These are phyloP conservation scores for Champsocephalus gunnari DNA, from an alignment of 2,797 vertebrate species.

Conservation along the genomic window DNA sequence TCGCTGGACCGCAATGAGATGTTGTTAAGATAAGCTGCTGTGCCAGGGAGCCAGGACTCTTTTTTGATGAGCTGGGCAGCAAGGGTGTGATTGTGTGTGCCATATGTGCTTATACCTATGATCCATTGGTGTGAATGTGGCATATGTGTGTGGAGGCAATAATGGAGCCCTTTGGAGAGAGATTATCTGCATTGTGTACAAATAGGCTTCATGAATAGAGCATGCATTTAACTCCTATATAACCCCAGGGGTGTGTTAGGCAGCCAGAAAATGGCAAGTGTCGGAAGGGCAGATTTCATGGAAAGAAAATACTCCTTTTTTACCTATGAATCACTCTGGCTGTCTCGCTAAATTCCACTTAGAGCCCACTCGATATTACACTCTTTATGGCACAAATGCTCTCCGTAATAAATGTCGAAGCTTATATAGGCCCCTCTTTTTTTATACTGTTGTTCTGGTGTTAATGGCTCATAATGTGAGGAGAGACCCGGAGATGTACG, in stretches of 20 bases:
- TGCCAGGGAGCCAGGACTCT: slow-evolving; percentile 32
- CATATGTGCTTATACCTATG: not conserved
- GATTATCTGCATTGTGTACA: slow-evolving; percentile 53
- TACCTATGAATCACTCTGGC: no score
- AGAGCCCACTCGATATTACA: slow-evolving; percentile 18
- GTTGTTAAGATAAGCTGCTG: slow-evolving; percentile 71
- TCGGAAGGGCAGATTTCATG: slow-evolving; percentile 20
- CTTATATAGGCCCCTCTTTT: slow-evolving; percentile 37
- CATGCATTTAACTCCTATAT: slow-evolving; percentile 28
- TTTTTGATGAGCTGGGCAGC: slow-evolving; percentile 16
- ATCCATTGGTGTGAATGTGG: slow-evolving; percentile 13
- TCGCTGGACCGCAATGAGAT: slow-evolving; percentile 61
- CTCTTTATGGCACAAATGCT: slow-evolving; percentile 19
- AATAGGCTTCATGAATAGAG: slow-evolving; percentile 56
- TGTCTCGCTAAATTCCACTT: no score
- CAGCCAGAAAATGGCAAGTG: slow-evolving; percentile 3
- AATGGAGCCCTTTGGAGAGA: slow-evolving; percentile 48
- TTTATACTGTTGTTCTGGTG: slow-evolving; percentile 22
- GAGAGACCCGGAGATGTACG: slow-evolving; percentile 2
- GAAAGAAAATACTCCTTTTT: slow-evolving; percentile 31
- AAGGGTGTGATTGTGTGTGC: slow-evolving; percentile 25
- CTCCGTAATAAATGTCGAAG: slow-evolving; percentile 7
- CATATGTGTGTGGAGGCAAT: slow-evolving; percentile 37
- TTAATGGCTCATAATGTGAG: slow-evolving; percentile 49
- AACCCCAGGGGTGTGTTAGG: slow-evolving; percentile 46